Conservation (phyloP, 2,113 vertebrate species). For the Pogonocichla stellata region DNA sequence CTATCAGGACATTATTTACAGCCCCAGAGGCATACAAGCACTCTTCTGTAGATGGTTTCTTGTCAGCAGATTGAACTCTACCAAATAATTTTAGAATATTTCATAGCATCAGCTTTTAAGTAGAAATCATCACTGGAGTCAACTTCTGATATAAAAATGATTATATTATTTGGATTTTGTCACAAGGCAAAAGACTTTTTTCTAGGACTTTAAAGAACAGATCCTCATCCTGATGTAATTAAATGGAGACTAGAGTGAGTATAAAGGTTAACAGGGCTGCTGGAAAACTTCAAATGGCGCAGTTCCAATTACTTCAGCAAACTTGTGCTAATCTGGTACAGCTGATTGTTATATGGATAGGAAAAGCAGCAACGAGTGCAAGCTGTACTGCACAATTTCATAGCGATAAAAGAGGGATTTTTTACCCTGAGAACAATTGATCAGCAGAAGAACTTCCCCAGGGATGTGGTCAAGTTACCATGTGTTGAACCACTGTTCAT, state of each 20-base stretch:
- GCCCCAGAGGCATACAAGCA: not conserved
- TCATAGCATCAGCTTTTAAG: not conserved
- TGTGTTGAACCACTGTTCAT: not conserved
- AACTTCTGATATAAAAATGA: not conserved
- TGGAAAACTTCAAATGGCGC: not conserved
- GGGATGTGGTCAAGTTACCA: not conserved
- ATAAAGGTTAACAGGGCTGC: not conserved
- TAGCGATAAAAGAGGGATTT: not conserved
- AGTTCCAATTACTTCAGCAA: not conserved
- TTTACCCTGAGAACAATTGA: not conserved
- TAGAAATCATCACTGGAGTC: not conserved
- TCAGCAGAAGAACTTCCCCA: not conserved
- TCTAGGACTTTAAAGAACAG: not conserved
- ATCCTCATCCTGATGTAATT: not conserved
- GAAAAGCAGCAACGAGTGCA: not conserved
- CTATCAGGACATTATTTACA: not conserved
- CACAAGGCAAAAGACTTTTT: not conserved
- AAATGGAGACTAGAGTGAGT: not conserved
- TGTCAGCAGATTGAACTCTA: not conserved
- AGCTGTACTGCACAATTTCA: fast-evolving
- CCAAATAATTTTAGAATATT: not conserved
- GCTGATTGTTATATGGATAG: not conserved
- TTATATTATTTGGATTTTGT: not conserved
- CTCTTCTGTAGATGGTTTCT: not conserved
- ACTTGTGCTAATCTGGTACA: not conserved